These are phyloP conservation scores for Chionis minor DNA, from an alignment of 2,113 vertebrate genomes.

Conservation along the genomic window DNA sequence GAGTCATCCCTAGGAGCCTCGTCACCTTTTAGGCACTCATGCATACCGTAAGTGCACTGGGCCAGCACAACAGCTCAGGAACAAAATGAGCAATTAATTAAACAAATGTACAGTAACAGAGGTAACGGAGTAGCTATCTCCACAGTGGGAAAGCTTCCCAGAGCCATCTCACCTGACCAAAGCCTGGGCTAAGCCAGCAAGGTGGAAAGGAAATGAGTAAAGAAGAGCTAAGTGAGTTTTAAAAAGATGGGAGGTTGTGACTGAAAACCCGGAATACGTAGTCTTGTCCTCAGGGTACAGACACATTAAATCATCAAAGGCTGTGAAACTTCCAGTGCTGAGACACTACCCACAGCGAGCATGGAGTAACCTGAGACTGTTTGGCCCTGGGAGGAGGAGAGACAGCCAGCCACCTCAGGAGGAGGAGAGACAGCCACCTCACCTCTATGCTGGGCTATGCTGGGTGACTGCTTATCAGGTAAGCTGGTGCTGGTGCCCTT, in stretches of 20 bases:
- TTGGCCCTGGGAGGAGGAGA: not conserved
- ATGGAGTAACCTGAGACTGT: not conserved
- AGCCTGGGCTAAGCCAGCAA: constrained; percentile 2
- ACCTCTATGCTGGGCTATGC: not conserved
- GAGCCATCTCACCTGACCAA: constrained; percentile 58
- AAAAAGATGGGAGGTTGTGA: not conserved
- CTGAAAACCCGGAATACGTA: not conserved
- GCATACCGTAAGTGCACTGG: constrained; percentile 64
- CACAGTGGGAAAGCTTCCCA: constrained; percentile 62
- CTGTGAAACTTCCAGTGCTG: not conserved
- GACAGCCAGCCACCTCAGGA: not conserved
- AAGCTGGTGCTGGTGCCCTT: not conserved
- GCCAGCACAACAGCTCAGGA: constrained; percentile 65
- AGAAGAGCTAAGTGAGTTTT: not conserved
- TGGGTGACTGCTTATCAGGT: not conserved
- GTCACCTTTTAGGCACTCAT: constrained; percentile 76
- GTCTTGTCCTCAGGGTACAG: constrained; percentile 34
- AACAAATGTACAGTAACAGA: constrained; percentile 76
- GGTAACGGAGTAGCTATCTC: constrained; percentile 56
- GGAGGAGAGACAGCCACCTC: not conserved
- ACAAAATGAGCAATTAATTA: constrained; percentile 82
- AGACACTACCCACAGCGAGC: not conserved
- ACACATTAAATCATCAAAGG: constrained; percentile 47
- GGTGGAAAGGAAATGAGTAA: not conserved
- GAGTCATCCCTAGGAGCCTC: constrained; percentile 67